phyloP scores from a whole-genome alignment of 2,113 vertebrate species.

The Gnathonemus echidnorhynchus region DNA sequence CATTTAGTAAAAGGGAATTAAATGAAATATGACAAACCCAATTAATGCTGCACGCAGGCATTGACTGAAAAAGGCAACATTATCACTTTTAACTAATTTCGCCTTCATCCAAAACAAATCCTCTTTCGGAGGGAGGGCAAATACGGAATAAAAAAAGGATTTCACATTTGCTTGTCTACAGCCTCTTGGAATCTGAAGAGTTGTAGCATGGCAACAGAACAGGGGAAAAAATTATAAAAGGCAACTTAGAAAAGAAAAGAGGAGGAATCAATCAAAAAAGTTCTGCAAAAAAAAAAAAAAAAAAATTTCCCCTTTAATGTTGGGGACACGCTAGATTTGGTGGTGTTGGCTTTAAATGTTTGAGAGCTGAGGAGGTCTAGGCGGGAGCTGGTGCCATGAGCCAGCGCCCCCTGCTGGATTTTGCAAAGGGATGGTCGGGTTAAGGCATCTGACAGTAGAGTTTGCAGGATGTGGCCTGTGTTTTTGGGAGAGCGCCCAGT shows the following conservation, averaged over 20 bases:
- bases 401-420: not conserved
- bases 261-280: not conserved
- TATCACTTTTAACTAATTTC: slow-evolving; percentile 32
- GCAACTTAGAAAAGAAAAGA: not conserved
- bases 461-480: slow-evolving; percentile 18
- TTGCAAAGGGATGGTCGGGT: slow-evolving; percentile 36
- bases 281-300: not conserved
- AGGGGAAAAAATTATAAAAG: not conserved
- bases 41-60: slow-evolving; percentile 36
- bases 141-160: slow-evolving; percentile 42
- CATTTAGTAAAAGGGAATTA: slow-evolving; percentile 51
- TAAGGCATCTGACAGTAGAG: slow-evolving; percentile 64
- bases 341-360: not conserved
- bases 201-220: not conserved
- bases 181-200: not conserved
- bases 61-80: slow-evolving; percentile 41
- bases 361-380: not conserved
- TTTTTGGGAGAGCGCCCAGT: not conserved
- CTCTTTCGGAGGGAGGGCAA: slow-evolving; percentile 32
- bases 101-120: slow-evolving; percentile 48
- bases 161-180: slow-evolving; percentile 39
- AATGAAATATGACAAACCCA: slow-evolving; percentile 27
- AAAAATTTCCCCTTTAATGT: not conserved
- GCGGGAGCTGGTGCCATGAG: too few species aligned
- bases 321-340: not conserved